These are phyloP conservation scores for Lytechinus variegatus DNA, from an alignment of 35 echinoderm and acorn worm species.

Conservation along the genomic window DNA sequence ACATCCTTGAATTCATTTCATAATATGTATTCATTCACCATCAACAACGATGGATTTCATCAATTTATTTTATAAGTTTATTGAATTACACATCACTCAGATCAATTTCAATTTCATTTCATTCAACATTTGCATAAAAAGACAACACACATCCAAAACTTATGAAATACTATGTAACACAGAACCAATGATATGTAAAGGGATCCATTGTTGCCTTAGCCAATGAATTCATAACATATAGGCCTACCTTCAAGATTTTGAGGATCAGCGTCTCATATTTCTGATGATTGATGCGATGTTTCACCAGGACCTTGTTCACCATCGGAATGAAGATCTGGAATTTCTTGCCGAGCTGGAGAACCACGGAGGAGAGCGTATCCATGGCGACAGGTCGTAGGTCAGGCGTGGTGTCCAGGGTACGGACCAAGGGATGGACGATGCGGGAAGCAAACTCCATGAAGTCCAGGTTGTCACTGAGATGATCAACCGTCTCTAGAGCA, in stretches of 20 bases:
- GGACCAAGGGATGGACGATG: constrained; percentile 94
- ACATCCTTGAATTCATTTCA: no score
- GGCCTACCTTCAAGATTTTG: constrained; percentile 86
- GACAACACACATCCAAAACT: no score
- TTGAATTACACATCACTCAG: no score
- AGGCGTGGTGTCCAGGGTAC: constrained; percentile 87
- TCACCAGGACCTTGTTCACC: constrained; percentile 94
- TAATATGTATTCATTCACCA: no score
- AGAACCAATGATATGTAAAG: no score
- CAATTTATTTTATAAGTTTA: no score
- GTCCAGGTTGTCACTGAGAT: constrained; percentile 90
- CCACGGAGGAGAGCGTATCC: constrained; percentile 89
- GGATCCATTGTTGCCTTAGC: no score
- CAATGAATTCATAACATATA: no score
- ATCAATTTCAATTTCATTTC: no score
- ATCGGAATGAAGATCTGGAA: constrained; percentile 98
- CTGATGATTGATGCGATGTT: constrained; percentile 91
- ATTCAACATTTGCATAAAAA: no score
- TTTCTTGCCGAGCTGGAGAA: constrained; percentile 94
- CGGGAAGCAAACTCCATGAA: constrained; percentile 95
- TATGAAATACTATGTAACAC: no score
- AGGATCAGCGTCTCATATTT: constrained; percentile 94
- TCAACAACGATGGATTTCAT: no score
- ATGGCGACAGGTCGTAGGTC: constrained; percentile 81
- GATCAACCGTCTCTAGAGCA: constrained; percentile 88